Percentiles rank a stretch among this genome's conserved stretches.
These are phyloP conservation scores for Leuctra nigra DNA, from an alignment of 2,888 invertebrate species.

Conservation along the genomic window DNA sequence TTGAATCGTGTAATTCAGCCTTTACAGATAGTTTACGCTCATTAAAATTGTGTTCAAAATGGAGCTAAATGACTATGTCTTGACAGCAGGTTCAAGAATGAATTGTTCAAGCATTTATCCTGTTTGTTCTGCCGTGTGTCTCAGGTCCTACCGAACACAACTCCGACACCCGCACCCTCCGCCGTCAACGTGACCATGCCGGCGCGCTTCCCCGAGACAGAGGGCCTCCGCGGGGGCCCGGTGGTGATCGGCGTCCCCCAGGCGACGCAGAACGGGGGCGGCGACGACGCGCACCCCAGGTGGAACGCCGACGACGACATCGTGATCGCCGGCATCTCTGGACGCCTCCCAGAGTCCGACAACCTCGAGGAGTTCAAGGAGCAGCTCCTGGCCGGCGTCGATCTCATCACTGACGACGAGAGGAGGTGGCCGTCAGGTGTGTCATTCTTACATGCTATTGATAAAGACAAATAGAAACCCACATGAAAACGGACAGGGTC, in stretches of 20 bases:
- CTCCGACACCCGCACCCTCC: not conserved
- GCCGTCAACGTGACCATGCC: constrained; percentile 51
- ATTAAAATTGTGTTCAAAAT: too few species aligned
- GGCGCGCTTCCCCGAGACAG: constrained; percentile 55
- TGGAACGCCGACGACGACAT: constrained; percentile 56
- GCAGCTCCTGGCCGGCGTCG: constrained; percentile 83
- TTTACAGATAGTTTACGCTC: too few species aligned
- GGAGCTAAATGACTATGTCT: too few species aligned
- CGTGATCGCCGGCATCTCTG: constrained; percentile 75
- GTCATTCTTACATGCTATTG: too few species aligned
- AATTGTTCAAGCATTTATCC: too few species aligned
- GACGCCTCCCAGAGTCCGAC: constrained; percentile 83
- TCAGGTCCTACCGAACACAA: not conserved
- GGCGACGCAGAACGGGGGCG: constrained; percentile 29
- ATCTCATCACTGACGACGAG: constrained; percentile 89
- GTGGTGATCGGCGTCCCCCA: constrained; percentile 25
- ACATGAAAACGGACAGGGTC: too few species aligned
- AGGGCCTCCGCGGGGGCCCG: constrained; percentile 35
- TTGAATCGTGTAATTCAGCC: too few species aligned
- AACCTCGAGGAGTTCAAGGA: constrained; percentile 89
- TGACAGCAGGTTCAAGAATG: too few species aligned
- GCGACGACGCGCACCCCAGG: constrained; percentile 37
- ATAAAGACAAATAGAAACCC: too few species aligned
- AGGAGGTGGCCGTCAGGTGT: constrained; percentile 77
- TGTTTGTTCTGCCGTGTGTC: too few species aligned